Evolutionary conservation across 1,140 invertebrate genomes (phyloP).

Genomic region (Drosophila athabasca): DNA sequence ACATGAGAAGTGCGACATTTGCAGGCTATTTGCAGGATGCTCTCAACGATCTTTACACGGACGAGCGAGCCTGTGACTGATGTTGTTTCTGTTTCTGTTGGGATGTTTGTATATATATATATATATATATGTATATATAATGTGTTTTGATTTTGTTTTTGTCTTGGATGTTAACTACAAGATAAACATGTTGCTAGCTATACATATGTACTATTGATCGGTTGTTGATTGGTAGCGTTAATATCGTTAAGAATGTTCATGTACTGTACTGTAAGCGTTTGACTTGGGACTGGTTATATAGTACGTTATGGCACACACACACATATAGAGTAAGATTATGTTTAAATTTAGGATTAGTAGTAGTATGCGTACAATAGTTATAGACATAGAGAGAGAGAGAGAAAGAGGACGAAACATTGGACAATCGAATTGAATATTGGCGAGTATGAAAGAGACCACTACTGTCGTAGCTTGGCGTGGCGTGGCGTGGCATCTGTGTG

Average conservation of each 20-base stretch:
- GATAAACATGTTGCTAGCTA: slow-evolving; percentile 82
- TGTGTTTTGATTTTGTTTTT: slow-evolving; percentile 11
- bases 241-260: slow-evolving; percentile 46
- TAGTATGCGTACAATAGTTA: slow-evolving; percentile 19
- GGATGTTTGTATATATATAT: slow-evolving; percentile 50
- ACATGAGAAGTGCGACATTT: slow-evolving; percentile 39
- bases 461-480: no score
- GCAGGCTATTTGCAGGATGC: slow-evolving; percentile 19
- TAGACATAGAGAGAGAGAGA: slow-evolving; percentile 38
- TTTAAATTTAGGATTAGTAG: slow-evolving; percentile 13
- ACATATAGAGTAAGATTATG: slow-evolving; percentile 34
- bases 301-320: slow-evolving; percentile 17
- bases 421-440: slow-evolving; percentile 15
- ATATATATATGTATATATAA: slow-evolving; percentile 38
- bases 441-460: slow-evolving; percentile 18
- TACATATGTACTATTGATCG: slow-evolving; percentile 66
- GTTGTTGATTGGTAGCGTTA: slow-evolving; percentile 32
- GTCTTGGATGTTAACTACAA: slow-evolving; percentile 62
- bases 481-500: slow-evolving; percentile 13
- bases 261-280: slow-evolving; percentile 75
- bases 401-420: slow-evolving; percentile 32
- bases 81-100: background rate
- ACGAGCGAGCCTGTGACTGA: slow-evolving; percentile 31
- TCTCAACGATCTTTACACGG: slow-evolving; percentile 48
- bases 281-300: slow-evolving; percentile 20